phyloP scores from a whole-genome alignment of 2,888 invertebrate species.

The Drosophila falleni region DNA sequence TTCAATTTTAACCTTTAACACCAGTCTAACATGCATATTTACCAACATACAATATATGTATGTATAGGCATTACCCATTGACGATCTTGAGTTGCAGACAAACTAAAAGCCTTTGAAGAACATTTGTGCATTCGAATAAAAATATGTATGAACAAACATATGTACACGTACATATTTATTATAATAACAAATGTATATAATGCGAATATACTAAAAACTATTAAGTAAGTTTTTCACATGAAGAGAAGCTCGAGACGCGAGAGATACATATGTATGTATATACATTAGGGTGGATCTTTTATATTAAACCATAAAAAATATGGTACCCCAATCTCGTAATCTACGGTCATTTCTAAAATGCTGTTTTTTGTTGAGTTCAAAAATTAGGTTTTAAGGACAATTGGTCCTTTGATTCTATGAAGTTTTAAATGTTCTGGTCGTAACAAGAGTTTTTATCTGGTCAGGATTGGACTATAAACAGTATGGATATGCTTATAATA shows the following conservation, averaged over 20 bases:
- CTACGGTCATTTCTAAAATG: too few relatives aligned
- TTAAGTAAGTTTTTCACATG: background rate
- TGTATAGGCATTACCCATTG: background rate
- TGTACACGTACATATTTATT: background rate
- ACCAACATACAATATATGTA: constrained; percentile 1
- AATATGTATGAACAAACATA: background rate
- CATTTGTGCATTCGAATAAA: background rate
- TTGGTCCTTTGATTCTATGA: too few relatives aligned
- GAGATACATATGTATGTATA: background rate
- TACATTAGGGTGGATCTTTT: constrained; percentile 1
- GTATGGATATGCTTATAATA: too few relatives aligned
- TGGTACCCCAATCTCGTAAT: too few relatives aligned
- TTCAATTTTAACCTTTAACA: background rate
- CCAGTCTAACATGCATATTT: background rate
- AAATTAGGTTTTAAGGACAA: too few relatives aligned
- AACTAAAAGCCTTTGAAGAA: background rate
- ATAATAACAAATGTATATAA: background rate
- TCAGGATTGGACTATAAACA: too few relatives aligned
- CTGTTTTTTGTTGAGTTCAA: too few relatives aligned
- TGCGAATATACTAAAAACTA: background rate
- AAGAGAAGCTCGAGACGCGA: background rate
- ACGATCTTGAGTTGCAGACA: constrained; percentile 2
- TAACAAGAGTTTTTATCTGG: too few relatives aligned
- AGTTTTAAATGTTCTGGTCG: too few relatives aligned
- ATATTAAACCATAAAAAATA: too few relatives aligned